Evolutionary conservation across 2,888 invertebrate species (phyloP), one percentile per base, ranked within the genome.

Genomic region (Stenoptilia bipunctidactyla): DNA sequence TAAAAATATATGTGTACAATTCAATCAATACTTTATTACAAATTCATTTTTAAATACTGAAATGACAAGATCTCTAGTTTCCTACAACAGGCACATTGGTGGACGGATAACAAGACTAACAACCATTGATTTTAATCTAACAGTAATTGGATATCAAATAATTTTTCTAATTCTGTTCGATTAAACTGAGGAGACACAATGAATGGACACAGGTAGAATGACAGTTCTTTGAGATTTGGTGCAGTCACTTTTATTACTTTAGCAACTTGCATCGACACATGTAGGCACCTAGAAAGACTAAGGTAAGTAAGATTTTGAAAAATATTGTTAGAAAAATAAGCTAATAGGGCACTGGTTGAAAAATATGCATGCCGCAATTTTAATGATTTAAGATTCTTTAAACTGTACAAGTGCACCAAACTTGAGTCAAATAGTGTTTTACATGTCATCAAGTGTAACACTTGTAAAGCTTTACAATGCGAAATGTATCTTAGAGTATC

Each of bases 291-390:
- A 9, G 85, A 85, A 35, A 85, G 64, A 53, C 85, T 85, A 39
- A 85, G 55, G 52, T 79, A 82, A 13, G 76, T 82, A 42, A 85
- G 52, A 43, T 75, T 58, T 51, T 71, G 80, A 64, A 85, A 85
- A 51, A 62, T 71, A 45, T 80, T 82, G 48, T 80, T 79, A 2
- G 80, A 72, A 53, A 85, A 85, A 62, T 77, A 84, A 55, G 72
- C 70, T 43, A 83, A 66, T 44, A 85, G 66, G 41, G 85, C 83
- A 58, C 65, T 68, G 15, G 79, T 75, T 20, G 85, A 85, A 53
- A 85, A 85, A 56, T 83, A 85, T n/a, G 83, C 83, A 55, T 85
- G 85, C 12, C 85, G 72, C 48, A 85, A 56, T 54, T 85, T 85
- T 12, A 85, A 56, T 42, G 85, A 85, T 48, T 74, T 72, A 46